Base-by-base conservation (phyloP, 2,797 vertebrate genomes). In the Characodon lateralis region DNA sequence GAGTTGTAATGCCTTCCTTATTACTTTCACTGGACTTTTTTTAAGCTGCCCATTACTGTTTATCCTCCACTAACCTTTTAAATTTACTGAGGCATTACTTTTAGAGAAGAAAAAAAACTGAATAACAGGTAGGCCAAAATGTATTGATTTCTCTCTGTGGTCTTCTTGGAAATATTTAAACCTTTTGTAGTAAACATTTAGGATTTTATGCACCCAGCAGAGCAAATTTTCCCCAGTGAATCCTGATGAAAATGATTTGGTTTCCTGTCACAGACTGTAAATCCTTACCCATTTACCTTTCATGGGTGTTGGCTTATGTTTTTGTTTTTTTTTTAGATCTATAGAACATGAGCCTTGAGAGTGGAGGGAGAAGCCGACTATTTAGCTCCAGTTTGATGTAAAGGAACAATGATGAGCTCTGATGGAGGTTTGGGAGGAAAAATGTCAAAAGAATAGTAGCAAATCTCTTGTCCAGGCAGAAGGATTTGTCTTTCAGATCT, bases 1-100 rank as follows among this genome's bases (percentile, higher is more conserved):
- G 90, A 89, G 88, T 89, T 93, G 95, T 94, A 95, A 95, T 87
- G 88, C 91, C 94, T 94, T 92, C 95, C 95, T 94, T 90, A 53
- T 94, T 94, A 91, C 89, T 94, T 94, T 95, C 95, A 95, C 94
- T 91, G 92, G 95, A 96, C 95, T 95, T 95, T 93, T 96, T 93
- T 90, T 90, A 77, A 85, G 80, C 85, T 74, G 31, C 88, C 89
- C 87, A 16, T 90, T 89, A 90, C 88, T 13, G 84, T 87, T 90
- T 72, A 39, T 78, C 91, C 89, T 73, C 85, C 85, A 91, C 90
- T 90, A 90, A 91, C 84, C 86, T 78, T 81, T 79, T 31, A 88
- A 87, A 78, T 79, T 70, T 90, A 77, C 87, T 9, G 56, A 88
- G 84, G 79, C 63, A 9, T 89, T 75, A 82, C 73, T 65, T 56